Evolutionary conservation across 2,888 invertebrate genomes (phyloP).

Genomic region (Elysia crispata): DNA sequence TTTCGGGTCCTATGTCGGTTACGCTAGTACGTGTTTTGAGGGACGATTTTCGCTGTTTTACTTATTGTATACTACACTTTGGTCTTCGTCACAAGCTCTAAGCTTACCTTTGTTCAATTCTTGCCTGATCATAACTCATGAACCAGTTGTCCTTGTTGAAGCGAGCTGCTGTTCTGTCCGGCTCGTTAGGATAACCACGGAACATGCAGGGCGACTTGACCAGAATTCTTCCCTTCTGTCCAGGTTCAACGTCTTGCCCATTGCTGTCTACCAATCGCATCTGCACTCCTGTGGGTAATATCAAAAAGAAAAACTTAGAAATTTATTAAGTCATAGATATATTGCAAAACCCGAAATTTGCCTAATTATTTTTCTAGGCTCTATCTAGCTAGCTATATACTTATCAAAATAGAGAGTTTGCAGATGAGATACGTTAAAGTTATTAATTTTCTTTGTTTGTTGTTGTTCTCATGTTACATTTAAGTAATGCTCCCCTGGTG

Average conservation of each 20-base stretch:
- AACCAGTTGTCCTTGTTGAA: constrained; percentile 31
- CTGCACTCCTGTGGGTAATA: background rate
- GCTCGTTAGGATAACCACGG: constrained; percentile 24
- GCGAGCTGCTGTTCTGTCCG: background rate
- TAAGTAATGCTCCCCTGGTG: no score
- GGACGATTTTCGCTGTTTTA: no score
- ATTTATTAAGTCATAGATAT: background rate
- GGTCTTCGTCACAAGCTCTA: background rate
- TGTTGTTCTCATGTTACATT: no score
- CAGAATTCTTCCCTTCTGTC: constrained; percentile 11
- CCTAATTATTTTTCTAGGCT: no score
- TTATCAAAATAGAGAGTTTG: no score
- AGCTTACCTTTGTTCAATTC: constrained; percentile 5
- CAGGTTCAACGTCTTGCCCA: constrained; percentile 13
- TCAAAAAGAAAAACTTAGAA: background rate
- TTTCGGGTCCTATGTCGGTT: no score
- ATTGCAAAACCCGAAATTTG: background rate
- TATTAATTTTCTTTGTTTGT: no score
- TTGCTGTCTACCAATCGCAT: constrained; percentile 18
- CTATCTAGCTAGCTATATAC: no score
- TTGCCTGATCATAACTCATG: constrained; percentile 17
- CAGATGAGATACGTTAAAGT: no score
- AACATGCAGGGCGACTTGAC: constrained; percentile 28
- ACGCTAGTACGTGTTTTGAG: no score
- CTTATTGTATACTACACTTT: no score